Evolutionary conservation across 2,888 invertebrate genomes (phyloP), one percentile per base, ranked within the genome.

Genomic region (Noctua janthina): DNA sequence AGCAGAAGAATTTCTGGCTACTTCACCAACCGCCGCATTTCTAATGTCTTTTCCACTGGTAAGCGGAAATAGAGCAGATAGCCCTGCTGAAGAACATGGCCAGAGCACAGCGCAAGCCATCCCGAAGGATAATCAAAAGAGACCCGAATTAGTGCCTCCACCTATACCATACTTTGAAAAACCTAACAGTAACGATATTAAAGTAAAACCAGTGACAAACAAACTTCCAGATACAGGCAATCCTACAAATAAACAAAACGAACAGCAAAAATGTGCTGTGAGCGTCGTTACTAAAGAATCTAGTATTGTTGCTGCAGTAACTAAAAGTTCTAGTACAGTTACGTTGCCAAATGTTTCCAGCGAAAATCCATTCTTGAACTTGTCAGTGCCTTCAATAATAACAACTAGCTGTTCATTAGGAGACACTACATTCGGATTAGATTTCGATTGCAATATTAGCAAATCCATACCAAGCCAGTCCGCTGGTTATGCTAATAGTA

Each of bases 1-100:
- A 87, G 97, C 97, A 5, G 97, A 97, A 91, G 97, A 97, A 83
- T 96, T 97, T 90, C 89, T 97, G 86, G 97, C 97, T 76, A 96
- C 97, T 74, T 98, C 98, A 3, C 98, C 98, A 10, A 98, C 98
- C 4, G 98, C 98, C 23, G 98, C 98, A 2, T 98, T 98, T 92
- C 95, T 98, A 20, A 97, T 98, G 95, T 98, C 98, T 3, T 98
- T 98, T 91, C 98, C 98, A 0, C 93, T 98, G 72, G 98, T 98
- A 0, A 98, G 97, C 90, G 97, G 97, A 3, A 97, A 96, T 83
- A 94, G 97, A 88, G 97, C 97, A 54, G 97, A 97, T 70, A 97
- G 97, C 81, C 97, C 97, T 15, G 95, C 95, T 49, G 97, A 97
- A 78, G 97, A 96, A 81, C 87, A 88, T 74, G 69, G 91, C 6